These are phyloP conservation scores for Notiomystis cincta DNA, from an alignment of 2,113 vertebrate genomes.

Conservation along the genomic window DNA sequence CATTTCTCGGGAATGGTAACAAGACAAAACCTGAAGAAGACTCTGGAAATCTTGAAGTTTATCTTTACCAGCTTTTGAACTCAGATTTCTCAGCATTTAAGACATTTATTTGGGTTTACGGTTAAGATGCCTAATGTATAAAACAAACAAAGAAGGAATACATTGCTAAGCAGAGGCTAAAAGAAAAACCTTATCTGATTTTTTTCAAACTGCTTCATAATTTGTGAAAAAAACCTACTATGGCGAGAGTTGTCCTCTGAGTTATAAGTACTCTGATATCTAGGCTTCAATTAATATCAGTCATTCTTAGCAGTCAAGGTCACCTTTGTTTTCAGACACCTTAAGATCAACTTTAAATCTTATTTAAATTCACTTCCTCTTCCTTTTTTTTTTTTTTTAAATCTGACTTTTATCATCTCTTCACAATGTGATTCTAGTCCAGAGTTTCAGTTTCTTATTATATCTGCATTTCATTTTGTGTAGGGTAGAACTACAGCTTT, in stretches of 20 bases:
- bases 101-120: neutral
- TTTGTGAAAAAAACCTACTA: neutral
- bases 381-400: too few species aligned
- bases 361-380: neutral
- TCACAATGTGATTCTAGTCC: neutral
- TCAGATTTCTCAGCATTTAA: neutral
- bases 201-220: neutral
- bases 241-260: neutral
- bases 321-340: accelerated
- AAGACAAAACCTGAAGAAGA: neutral
- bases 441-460: neutral
- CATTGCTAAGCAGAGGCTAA: neutral
- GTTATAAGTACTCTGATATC: neutral
- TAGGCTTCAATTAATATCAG: neutral
- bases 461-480: neutral
- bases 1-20: neutral
- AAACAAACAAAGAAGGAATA: neutral
- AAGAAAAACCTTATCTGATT: neutral
- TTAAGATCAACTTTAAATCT: neutral
- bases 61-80: neutral
- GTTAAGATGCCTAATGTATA: neutral
- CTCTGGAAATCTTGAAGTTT: neutral
- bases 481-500: neutral
- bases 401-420: neutral
- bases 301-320: neutral